A percentile compares a stretch with the other conserved stretches of the same genome.
Evolutionary conservation across 2,113 vertebrate species (phyloP).

Genomic region (Taxidea taxus): DNA sequence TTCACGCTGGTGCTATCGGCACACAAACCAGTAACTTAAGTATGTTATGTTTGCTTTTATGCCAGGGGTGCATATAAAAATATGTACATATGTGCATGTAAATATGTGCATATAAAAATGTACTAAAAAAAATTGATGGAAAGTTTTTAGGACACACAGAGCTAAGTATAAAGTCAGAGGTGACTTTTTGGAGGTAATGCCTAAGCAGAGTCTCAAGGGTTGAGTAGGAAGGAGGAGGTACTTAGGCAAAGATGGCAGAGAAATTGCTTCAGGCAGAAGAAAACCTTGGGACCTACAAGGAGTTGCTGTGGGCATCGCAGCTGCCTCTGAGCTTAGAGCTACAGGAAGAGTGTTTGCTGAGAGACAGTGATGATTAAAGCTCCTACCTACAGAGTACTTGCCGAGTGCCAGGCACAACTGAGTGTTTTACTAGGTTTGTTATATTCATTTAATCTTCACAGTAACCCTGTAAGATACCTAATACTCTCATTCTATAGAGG

Average conservation of each 20-base stretch:
- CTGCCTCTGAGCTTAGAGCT: background rate
- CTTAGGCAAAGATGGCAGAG: background rate
- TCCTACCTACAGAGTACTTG: background rate
- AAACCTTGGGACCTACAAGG: background rate
- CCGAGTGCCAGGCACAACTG: background rate
- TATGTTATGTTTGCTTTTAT: background rate
- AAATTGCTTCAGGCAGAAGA: background rate
- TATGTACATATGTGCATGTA: too few species aligned
- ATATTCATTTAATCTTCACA: background rate
- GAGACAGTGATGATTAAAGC: background rate
- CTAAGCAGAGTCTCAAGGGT: background rate
- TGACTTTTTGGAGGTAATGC: background rate
- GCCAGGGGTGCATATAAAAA: too few species aligned
- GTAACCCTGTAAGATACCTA: background rate
- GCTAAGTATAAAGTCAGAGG: background rate
- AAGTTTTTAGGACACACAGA: background rate
- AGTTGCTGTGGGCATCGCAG: background rate
- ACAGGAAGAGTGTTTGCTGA: background rate
- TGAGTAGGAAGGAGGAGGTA: background rate
- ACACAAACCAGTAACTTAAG: background rate
- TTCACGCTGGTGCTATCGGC: background rate
- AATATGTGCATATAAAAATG: background rate
- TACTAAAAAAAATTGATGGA: background rate
- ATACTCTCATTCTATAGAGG: background rate
- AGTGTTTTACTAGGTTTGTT: background rate